Conservation (phyloP, 2,797 vertebrate species). For the Sphenodon punctatus region DNA sequence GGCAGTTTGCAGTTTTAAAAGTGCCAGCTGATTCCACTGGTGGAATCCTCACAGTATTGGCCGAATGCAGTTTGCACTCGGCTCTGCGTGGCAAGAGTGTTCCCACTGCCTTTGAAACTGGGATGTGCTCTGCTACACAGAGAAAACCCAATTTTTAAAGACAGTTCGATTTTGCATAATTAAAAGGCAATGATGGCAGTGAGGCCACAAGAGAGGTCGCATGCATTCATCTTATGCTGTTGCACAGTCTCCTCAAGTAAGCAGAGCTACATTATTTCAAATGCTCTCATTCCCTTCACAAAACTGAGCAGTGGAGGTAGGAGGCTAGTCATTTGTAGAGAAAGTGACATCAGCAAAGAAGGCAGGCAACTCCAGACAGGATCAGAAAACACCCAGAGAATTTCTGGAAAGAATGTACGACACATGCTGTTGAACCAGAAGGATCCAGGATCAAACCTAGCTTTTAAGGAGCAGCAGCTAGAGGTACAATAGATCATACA, state of each 20-base stretch:
- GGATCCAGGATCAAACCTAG: conserved; percentile 3
- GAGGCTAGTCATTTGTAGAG: background rate
- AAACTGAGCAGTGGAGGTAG: background rate
- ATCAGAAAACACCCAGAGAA: conserved; percentile 31
- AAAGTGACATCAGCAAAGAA: background rate
- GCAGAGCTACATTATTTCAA: background rate
- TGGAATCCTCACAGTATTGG: background rate
- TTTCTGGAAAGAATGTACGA: conserved; percentile 15
- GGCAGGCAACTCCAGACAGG: conserved; percentile 4
- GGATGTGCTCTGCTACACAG: background rate
- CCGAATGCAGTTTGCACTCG: background rate
- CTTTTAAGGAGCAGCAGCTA: conserved; percentile 15
- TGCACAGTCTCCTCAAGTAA: background rate
- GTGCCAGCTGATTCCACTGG: background rate
- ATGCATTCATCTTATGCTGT: background rate
- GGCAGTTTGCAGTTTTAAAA: too few species aligned
- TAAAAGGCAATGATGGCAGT: too few species aligned
- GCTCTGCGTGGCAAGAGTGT: background rate
- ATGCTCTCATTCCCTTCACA: background rate
- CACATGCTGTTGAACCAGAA: background rate
- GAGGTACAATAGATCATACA: background rate
- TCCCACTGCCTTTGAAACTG: background rate
- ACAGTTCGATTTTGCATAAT: background rate
- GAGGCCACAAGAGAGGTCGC: background rate
- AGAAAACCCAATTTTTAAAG: background rate